Conservation (phyloP, 2,113 vertebrate genomes). For the Oostethus manadensis region DNA sequence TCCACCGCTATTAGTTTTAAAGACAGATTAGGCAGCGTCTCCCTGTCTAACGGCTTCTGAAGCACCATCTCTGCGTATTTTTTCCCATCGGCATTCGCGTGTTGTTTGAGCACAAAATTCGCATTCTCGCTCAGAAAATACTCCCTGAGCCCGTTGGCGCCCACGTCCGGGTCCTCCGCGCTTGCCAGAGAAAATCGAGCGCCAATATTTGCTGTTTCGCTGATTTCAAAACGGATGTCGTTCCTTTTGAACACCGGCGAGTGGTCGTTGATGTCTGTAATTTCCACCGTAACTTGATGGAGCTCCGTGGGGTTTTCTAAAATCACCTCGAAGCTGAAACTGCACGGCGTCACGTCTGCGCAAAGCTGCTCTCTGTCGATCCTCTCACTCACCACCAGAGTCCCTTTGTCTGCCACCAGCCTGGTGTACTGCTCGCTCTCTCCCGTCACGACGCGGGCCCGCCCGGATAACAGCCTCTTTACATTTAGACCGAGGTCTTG, state of each 20-base stretch:
- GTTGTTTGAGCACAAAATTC: conserved; percentile 63
- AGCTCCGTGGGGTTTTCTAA: conserved; percentile 63
- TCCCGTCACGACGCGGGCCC: conserved; percentile 33
- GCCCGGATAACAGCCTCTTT: conserved; percentile 25
- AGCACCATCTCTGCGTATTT: conserved; percentile 70
- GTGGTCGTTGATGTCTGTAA: conserved; percentile 59
- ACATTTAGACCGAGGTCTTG: conserved; percentile 39
- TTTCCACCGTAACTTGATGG: conserved; percentile 40
- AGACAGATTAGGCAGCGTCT: conserved; percentile 45
- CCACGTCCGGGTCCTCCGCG: conserved; percentile 67
- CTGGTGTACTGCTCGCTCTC: conserved; percentile 39
- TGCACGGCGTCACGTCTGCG: conserved; percentile 47
- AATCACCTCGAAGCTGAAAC: conserved; percentile 59
- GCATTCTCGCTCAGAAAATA: conserved; percentile 61
- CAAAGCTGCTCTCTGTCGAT: conserved; percentile 64
- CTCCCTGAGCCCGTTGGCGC: conserved; percentile 57
- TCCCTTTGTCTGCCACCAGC: conserved; percentile 55
- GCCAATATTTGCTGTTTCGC: conserved; percentile 29
- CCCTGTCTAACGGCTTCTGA: conserved; percentile 63
- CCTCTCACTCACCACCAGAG: conserved; percentile 48
- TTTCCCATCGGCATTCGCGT: conserved; percentile 55
- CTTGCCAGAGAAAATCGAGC: conserved; percentile 31
- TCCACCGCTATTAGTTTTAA: conserved; percentile 68
- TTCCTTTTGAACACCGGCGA: conserved; percentile 28
- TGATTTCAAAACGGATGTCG: conserved; percentile 40